These are phyloP conservation scores for Crax fasciolata DNA, from an alignment of 2,797 vertebrate species.

Conservation along the genomic window DNA sequence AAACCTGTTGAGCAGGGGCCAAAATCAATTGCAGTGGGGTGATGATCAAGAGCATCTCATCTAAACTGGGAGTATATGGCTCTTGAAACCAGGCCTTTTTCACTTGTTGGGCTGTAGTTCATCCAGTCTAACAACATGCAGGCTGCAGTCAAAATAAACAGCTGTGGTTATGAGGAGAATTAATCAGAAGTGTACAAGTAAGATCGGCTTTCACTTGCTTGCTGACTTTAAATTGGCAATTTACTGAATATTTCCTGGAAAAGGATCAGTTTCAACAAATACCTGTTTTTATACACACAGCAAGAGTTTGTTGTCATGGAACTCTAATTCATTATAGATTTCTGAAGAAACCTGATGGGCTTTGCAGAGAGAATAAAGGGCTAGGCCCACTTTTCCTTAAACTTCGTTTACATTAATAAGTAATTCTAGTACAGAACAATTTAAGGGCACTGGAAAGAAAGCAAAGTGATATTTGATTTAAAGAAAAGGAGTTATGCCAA, in stretches of 20 bases:
- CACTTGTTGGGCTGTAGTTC: background rate
- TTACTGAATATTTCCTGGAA: background rate
- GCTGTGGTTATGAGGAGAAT: background rate
- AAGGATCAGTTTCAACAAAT: background rate
- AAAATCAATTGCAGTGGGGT: background rate
- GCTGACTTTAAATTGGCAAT: background rate
- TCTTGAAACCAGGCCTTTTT: background rate
- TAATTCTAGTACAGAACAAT: background rate
- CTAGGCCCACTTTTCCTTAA: background rate
- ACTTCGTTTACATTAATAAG: background rate
- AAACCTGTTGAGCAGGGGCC: background rate
- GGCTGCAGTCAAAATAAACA: background rate
- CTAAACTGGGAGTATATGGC: rapidly evolving
- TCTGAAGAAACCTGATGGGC: background rate
- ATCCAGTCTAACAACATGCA: background rate
- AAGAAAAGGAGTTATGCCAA: background rate
- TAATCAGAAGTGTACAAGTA: background rate
- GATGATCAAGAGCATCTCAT: background rate
- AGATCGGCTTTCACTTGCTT: background rate
- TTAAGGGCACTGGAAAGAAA: background rate
- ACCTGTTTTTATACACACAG: background rate
- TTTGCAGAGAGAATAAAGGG: background rate
- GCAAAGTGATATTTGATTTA: background rate
- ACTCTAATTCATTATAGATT: background rate
- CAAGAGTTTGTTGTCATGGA: background rate